Percentiles rank a stretch among this genome's conserved stretches.
Evolutionary conservation across 2,888 invertebrate genomes (phyloP).

Genomic region (Cataglyphis albicans): DNA sequence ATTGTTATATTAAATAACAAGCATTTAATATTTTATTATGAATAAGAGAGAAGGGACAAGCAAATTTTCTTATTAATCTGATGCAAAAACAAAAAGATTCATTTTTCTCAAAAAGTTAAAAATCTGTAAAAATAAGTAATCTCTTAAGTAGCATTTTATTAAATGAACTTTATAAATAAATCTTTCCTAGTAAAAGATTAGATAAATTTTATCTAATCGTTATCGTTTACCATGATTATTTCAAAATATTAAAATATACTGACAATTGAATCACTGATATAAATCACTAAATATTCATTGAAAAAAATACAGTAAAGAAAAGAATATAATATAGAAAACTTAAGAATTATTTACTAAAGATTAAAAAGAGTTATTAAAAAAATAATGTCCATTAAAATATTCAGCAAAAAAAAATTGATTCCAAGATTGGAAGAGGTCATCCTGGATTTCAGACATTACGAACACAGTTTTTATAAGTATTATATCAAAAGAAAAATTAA

Average conservation of each 20-base stretch:
- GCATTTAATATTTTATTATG: background rate
- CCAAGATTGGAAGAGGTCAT: background rate
- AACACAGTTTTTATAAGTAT: background rate
- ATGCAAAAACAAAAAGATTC: background rate
- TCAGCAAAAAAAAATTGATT: background rate
- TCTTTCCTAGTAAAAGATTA: background rate
- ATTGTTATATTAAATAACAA: background rate
- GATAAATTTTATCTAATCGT: background rate
- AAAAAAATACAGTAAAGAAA: background rate
- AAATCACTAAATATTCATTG: background rate
- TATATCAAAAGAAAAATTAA: background rate
- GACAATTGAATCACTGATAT: background rate
- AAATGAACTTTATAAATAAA: background rate
- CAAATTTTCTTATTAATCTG: background rate
- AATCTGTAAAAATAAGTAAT: background rate
- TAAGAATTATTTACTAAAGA: background rate
- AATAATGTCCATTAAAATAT: background rate
- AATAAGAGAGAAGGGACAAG: background rate
- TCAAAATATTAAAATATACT: background rate
- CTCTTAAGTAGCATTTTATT: background rate
- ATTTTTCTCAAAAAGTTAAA: background rate
- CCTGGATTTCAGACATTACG: background rate
- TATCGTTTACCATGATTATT: background rate
- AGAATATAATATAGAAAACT: background rate
- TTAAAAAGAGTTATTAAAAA: background rate